phyloP scores from a whole-genome alignment of 2,888 invertebrate species.

The Dolomedes plantarius region DNA sequence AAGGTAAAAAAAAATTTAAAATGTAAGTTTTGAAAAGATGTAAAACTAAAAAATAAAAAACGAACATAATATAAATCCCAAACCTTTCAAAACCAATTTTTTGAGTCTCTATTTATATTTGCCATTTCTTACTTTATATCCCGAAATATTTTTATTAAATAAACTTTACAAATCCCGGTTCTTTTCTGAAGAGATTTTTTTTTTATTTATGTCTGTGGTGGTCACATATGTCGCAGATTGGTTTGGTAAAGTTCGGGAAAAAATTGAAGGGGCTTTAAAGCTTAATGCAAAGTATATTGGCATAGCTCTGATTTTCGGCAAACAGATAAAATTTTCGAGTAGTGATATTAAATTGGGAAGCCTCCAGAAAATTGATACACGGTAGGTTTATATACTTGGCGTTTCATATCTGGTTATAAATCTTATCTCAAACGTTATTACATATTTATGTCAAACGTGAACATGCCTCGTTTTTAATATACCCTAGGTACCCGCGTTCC shows the following conservation, averaged over 20 bases:
- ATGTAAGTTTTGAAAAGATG: too few relatives aligned
- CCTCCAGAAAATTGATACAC: constrained; percentile 1
- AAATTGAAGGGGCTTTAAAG: neutral
- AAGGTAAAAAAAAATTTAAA: too few relatives aligned
- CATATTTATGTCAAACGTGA: constrained; percentile 14
- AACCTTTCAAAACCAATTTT: constrained; percentile 5
- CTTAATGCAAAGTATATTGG: neutral
- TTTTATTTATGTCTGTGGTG: neutral
- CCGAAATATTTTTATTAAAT: neutral
- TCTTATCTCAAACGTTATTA: neutral
- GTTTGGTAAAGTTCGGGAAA: neutral
- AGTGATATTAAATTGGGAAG: neutral
- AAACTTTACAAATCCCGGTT: neutral
- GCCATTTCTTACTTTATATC: neutral
- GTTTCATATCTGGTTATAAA: neutral
- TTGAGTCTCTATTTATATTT: neutral
- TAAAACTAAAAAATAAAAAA: neutral
- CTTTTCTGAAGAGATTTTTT: neutral
- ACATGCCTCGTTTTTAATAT: neutral
- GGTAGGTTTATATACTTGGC: neutral
- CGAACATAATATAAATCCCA: neutral
- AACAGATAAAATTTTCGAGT: neutral
- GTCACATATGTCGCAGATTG: constrained; percentile 14
- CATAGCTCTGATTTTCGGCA: neutral
- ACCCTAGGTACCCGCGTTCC: neutral